phyloP scores from a whole-genome alignment of 2,113 vertebrate species.

The Coryphaenoides rupestris region DNA sequence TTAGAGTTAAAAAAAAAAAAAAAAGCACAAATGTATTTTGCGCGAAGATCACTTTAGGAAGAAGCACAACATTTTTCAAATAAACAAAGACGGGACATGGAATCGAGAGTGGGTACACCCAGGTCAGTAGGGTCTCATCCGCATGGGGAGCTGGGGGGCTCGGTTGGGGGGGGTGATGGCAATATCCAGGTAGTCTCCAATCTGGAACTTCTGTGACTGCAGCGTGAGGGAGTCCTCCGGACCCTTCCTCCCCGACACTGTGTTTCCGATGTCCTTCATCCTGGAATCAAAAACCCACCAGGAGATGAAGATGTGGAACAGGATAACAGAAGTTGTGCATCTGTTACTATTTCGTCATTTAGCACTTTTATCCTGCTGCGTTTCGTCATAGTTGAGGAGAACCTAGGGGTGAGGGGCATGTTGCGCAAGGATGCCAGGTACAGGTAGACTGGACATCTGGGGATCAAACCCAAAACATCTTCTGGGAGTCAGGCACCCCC shows the following conservation, averaged over 20 bases:
- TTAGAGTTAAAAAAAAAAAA: neutral
- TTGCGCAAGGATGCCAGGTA: too few species aligned
- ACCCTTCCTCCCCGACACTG: constrained; percentile 91
- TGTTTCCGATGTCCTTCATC: constrained; percentile 94
- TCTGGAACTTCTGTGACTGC: constrained; percentile 97
- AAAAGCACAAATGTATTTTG: too few species aligned
- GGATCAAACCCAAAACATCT: too few species aligned
- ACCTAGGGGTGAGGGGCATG: too few species aligned
- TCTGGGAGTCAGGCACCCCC: too few species aligned
- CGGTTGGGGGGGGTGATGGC: constrained; percentile 94
- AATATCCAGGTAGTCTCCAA: constrained; percentile 96
- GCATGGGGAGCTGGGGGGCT: constrained; percentile 82
- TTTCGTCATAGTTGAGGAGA: too few species aligned
- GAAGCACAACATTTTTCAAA: neutral
- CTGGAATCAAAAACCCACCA: constrained; percentile 63
- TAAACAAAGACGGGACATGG: neutral
- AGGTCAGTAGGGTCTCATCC: constrained; percentile 89
- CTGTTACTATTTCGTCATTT: neutral
- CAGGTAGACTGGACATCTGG: too few species aligned
- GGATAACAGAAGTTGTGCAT: neutral
- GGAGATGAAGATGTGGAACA: neutral
- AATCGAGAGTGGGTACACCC: neutral
- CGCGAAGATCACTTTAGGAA: neutral
- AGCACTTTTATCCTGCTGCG: too few species aligned
- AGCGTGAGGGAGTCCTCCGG: constrained; percentile 94